A percentile compares a stretch with the other conserved stretches of the same genome.
phyloP scores from a whole-genome alignment of 2,797 vertebrate species.

The Fistularia commersonii region DNA sequence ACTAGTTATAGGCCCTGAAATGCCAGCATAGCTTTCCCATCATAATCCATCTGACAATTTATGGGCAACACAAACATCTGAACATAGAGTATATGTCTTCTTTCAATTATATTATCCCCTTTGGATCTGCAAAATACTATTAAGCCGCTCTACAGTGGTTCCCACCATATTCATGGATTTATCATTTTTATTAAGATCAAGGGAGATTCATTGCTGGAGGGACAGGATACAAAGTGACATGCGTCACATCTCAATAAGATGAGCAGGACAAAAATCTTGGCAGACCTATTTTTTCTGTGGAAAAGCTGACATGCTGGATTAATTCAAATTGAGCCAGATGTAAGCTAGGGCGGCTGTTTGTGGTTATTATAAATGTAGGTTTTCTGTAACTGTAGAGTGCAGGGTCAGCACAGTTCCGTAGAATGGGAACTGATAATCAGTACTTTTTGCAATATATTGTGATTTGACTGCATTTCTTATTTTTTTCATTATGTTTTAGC shows the following conservation, averaged over 20 bases:
- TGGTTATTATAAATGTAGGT: conserved; percentile 27
- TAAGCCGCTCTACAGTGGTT: neutral
- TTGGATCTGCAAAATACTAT: neutral
- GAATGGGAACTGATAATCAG: conserved; percentile 3
- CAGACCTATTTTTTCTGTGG: neutral
- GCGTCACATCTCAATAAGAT: neutral
- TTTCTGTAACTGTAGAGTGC: conserved; percentile 5
- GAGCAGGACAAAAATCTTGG: neutral
- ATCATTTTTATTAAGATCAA: neutral
- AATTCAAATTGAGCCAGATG: conserved; percentile 20
- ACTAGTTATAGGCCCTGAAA: neutral
- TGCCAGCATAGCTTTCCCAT: neutral
- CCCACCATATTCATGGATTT: neutral
- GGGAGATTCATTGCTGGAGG: neutral
- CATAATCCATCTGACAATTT: neutral
- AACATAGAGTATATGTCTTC: neutral
- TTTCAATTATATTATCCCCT: conserved; percentile 3
- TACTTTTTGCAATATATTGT: conserved; percentile 6
- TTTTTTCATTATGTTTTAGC: no score
- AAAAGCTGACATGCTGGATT: conserved; percentile 3
- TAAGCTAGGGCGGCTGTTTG: conserved; percentile 13
- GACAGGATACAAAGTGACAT: neutral
- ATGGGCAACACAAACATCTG: neutral
- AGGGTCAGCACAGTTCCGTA: conserved; percentile 9
- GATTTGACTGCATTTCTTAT: no score